Evolutionary conservation across 2,113 vertebrate species (phyloP).

Genomic region (Myotis lucifugus): DNA sequence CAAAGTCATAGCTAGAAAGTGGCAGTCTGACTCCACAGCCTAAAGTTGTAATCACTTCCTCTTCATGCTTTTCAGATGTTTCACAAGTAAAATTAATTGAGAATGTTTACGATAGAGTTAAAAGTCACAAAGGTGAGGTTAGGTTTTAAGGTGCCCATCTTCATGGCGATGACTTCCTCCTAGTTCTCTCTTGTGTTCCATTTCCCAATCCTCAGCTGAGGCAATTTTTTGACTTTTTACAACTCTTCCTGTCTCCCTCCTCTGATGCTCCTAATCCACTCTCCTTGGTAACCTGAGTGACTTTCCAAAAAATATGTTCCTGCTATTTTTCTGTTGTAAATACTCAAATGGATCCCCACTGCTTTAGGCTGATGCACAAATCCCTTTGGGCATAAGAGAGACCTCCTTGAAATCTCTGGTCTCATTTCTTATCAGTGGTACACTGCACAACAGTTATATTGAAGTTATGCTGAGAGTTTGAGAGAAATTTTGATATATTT

Average conservation of each 20-base stretch:
- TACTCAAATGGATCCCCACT: not conserved
- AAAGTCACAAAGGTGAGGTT: not conserved
- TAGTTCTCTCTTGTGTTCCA: not conserved
- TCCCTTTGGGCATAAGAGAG: accelerated
- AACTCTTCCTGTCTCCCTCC: not conserved
- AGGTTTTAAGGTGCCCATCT: not conserved
- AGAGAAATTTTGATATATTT: not conserved
- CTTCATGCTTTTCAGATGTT: not conserved
- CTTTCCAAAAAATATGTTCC: not conserved
- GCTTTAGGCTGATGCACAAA: not conserved
- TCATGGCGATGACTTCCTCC: not conserved
- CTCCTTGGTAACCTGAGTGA: not conserved
- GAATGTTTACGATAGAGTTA: not conserved
- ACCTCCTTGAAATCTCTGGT: not conserved
- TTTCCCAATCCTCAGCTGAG: not conserved
- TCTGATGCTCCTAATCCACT: not conserved
- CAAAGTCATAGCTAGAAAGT: not conserved
- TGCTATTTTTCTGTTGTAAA: not conserved
- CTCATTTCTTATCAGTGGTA: not conserved
- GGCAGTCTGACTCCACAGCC: not conserved
- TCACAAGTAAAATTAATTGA: not conserved
- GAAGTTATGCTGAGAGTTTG: not conserved
- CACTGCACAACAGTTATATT: not conserved
- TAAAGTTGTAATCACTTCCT: not conserved
- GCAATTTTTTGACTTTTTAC: not conserved